Percentiles rank a stretch among this genome's conserved stretches.
phyloP scores from a whole-genome alignment of 2,888 invertebrate species.

The Micoletzkya japonica region DNA sequence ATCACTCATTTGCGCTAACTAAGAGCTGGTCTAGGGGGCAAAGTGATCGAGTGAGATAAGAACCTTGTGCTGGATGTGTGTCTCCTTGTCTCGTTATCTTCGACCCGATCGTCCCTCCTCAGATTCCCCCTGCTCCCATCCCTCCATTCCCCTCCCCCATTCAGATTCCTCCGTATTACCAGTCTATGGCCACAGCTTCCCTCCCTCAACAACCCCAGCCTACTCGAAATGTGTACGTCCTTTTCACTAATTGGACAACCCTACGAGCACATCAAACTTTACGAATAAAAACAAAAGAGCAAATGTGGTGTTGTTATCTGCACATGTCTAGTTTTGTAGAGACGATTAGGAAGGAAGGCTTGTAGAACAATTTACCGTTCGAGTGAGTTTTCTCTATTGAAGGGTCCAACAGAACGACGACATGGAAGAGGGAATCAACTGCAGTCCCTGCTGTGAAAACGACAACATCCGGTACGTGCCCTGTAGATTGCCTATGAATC shows the following conservation, averaged over 20 bases:
- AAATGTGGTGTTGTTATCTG: background rate
- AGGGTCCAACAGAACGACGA: slow-evolving; percentile 30
- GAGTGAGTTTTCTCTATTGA: background rate
- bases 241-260: no score
- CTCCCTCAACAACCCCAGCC: no score
- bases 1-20: no score
- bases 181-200: slow-evolving; percentile 12
- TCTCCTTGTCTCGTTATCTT: background rate
- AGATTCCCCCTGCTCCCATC: slow-evolving; percentile 23
- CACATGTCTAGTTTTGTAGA: background rate
- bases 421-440: slow-evolving; percentile 49
- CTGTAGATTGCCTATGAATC: background rate
- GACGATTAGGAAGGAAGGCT: no score
- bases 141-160: background rate
- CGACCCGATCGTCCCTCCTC: background rate
- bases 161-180: slow-evolving; percentile 28
- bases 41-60: no score
- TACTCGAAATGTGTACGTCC: no score
- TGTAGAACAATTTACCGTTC: no score
- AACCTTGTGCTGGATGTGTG: no score
- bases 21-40: no score
- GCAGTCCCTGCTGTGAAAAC: slow-evolving; percentile 55
- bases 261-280: no score
- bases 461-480: slow-evolving; percentile 42
- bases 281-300: no score